A percentile compares a stretch with the other conserved stretches of the same genome.
phyloP scores from a whole-genome alignment of 1,140 invertebrate species.

The Megathymus violae region DNA sequence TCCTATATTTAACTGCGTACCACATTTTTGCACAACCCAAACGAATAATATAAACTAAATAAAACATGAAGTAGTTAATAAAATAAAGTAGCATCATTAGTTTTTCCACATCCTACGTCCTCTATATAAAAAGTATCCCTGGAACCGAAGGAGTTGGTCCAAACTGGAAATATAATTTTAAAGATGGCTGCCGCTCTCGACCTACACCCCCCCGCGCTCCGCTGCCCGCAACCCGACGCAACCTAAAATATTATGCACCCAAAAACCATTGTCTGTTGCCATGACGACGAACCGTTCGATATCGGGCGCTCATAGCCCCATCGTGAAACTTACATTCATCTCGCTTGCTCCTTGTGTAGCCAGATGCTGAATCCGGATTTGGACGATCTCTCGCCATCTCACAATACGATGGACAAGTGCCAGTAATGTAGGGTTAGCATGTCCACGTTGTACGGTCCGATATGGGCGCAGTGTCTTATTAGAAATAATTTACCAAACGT shows the following conservation, averaged over 20 bases:
- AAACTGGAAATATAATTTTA: constrained; percentile 82
- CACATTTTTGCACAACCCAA: too few relatives aligned
- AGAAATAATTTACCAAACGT: constrained; percentile 61
- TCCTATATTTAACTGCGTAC: too few relatives aligned
- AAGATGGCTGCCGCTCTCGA: constrained; percentile 78
- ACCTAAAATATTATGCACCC: constrained; percentile 84
- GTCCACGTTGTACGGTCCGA: constrained; percentile 33
- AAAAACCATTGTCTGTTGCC: constrained; percentile 83
- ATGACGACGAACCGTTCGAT: constrained; percentile 80
- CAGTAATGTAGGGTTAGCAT: constrained; percentile 73
- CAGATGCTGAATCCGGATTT: constrained; percentile 72
- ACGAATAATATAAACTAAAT: neutral
- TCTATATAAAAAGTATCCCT: constrained; percentile 43
- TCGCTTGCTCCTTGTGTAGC: constrained; percentile 70
- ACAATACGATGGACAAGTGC: constrained; percentile 71
- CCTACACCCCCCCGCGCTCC: constrained; percentile 52
- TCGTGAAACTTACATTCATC: constrained; percentile 69
- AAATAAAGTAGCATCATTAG: neutral
- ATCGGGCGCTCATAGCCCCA: constrained; percentile 61
- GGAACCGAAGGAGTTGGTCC: constrained; percentile 67
- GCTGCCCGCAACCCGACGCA: constrained; percentile 63
- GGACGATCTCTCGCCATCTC: constrained; percentile 51
- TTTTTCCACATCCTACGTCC: constrained; percentile 15
- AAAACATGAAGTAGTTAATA: neutral
- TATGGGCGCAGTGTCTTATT: constrained; percentile 61